Conservation (phyloP, 2,888 invertebrate genomes). For the Galerucella calmariensis region DNA sequence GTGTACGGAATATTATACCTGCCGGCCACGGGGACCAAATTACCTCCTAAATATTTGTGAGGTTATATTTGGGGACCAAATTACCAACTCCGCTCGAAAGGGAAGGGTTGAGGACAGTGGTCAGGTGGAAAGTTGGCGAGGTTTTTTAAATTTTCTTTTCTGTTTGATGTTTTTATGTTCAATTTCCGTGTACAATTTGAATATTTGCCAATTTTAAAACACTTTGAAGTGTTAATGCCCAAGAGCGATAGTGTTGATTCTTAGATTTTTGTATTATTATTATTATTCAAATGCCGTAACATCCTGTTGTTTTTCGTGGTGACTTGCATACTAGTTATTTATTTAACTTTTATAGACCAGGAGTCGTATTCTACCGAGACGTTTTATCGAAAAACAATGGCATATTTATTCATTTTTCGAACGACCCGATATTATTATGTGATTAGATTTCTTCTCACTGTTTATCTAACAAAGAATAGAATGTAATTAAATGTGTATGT, state of each 20-base stretch:
- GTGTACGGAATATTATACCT: no score
- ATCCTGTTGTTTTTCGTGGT: conserved; percentile 47
- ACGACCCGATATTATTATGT: neutral
- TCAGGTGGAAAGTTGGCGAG: no score
- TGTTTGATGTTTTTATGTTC: no score
- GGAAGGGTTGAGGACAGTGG: no score
- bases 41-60: no score
- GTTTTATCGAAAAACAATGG: neutral
- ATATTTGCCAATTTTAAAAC: conserved; percentile 19
- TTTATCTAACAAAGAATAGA: no score
- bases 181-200: conserved; percentile 2
- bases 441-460: neutral
- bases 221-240: conserved; percentile 23
- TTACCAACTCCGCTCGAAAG: no score
- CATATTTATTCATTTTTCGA: neutral
- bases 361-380: neutral
- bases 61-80: no score
- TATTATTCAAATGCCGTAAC: conserved; percentile 49
- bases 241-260: conserved; percentile 15
- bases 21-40: no score
- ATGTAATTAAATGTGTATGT: no score
- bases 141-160: no score
- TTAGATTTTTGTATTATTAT: conserved; percentile 44
- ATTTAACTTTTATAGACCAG: conserved; percentile 30
- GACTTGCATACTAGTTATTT: conserved; percentile 43